Base-by-base conservation (phyloP, 2,888 invertebrate species). In the Euzophera pinguis region DNA sequence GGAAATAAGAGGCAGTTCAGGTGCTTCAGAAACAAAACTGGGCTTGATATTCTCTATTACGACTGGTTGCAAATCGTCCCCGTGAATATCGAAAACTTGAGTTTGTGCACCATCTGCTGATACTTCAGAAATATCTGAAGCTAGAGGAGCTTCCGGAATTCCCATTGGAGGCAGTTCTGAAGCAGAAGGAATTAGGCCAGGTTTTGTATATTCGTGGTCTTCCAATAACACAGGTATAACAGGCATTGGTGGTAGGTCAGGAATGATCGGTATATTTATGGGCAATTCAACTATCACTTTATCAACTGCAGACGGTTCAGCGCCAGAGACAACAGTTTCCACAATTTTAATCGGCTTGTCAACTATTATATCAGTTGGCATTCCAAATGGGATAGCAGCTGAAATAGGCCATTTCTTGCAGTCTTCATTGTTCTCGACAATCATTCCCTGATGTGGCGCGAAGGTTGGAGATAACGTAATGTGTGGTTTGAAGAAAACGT, bases 401-500 rank as follows among this genome's bases (percentile, higher is more conserved):
- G 42, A 48, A 9, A 58, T 16, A 1, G 59, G 57, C 12, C 38
- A 39, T 41, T 41, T 47, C 14, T 55, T 55, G 27, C 60, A 60
- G 35, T 56, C 47, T 53, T 57, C 56, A 56, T 59, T 43, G 12
- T 27, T 54, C 10, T 60, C 52, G 22, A 63, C 43, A 14, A 64
- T 57, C 13, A 64, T 43, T 47, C 45, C 27, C 53, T 65, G 62
- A 7, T 64, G 45, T 29, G 63, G 60, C 39, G 62, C 50, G 53
- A 56, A 58, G 39, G 42, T 29, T 8, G 55, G 53, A 41, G 63
- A 53, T 37, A 71, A 42, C 34, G 65, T 42, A 22, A 72, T 53
- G 35, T 69, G 65, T 42, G 78, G 73, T 35, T 78, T 73, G 43
- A 75, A 75, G 53, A 69, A 76, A 34, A 75, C 62, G 54, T 78